Evolutionary conservation across 2,888 invertebrate genomes (phyloP), one percentile per base, ranked within the genome.

Genomic region (Parnassius mnemosyne): DNA sequence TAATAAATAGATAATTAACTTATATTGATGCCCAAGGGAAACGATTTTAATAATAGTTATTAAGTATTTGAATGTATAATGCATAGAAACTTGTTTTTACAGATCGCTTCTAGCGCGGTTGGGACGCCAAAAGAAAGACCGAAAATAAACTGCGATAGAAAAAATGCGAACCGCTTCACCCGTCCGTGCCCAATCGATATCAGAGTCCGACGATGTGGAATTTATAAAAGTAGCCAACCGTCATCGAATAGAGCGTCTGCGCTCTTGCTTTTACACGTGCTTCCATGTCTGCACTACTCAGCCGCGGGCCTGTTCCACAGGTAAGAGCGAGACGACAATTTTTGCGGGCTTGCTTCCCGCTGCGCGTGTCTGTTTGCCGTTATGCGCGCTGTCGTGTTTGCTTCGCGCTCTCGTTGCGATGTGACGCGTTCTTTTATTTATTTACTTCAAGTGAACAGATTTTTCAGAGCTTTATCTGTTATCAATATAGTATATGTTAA

Each of bases 341-440:
- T 74, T 70, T 76, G 83, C 77, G 69, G 72, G 83, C 81, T 79
- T 78, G 87, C 80, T 80, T 82, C 79, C 66, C 77, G 72, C 77
- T 85, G 86, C 87, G 87, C 89, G 85, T 81, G 88, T 82, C 73
- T 88, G 89, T 85, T 73, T 88, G 89, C 78, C 79, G 79, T 66
- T 68, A 69, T 89, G 89, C 85, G 87, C 87, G 85, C 65, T 75
- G 73, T 54, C 82, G 78, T 81, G 87, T 84, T 68, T 72, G 84
- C 68, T 62, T 68, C 75, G 75, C 76, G 83, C 75, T 66, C 74
- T 72, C 79, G 81, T 58, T 68, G 72, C 70, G 77, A 71, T 64
- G 75, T 73, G 81, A 80, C 81, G 82, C 78, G 76, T 70, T 43
- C 34, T 47, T 41, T 53, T 61, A 49, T 57, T 61, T 57, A 52